These are phyloP conservation scores for Buathra laborator DNA, from an alignment of 2,888 invertebrate species.

Conservation along the genomic window DNA sequence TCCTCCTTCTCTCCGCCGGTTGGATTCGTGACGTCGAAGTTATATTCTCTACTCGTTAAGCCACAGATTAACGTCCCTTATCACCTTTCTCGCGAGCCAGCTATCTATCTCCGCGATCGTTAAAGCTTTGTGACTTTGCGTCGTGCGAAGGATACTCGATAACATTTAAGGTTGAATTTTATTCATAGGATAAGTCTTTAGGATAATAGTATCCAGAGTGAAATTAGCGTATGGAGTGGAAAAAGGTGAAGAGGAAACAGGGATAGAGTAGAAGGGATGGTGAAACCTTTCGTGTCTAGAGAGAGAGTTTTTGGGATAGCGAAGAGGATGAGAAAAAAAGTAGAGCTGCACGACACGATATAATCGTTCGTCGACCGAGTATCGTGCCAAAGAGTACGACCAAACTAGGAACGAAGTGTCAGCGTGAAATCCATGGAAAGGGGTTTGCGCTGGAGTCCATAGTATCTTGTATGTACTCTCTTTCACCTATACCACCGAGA, in stretches of 20 bases:
- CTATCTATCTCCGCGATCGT: slow-evolving; percentile 19
- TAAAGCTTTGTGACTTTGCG: slow-evolving; percentile 1
- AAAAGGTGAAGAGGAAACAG: slow-evolving; percentile 66
- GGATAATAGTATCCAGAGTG: background rate
- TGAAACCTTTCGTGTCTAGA: slow-evolving; percentile 24
- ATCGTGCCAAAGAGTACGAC: slow-evolving; percentile 65
- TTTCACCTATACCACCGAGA: slow-evolving; percentile 17
- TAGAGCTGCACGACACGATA: slow-evolving; percentile 44
- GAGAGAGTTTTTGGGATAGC: background rate
- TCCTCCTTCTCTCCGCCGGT: slow-evolving; percentile 60
- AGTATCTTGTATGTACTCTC: slow-evolving; percentile 33
- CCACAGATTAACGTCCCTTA: slow-evolving; percentile 38
- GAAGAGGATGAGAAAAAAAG: slow-evolving; percentile 3
- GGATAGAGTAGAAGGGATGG: background rate
- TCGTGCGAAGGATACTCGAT: background rate
- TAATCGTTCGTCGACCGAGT: slow-evolving; percentile 64
- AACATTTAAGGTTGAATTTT: background rate
- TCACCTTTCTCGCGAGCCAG: background rate
- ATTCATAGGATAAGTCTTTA: background rate
- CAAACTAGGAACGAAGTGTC: slow-evolving; percentile 75
- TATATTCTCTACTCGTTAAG: slow-evolving; percentile 37
- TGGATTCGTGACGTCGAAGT: slow-evolving; percentile 30
- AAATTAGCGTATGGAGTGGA: slow-evolving; percentile 56
- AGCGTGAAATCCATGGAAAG: slow-evolving; percentile 75
- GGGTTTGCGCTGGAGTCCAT: slow-evolving; percentile 51